Evolutionary conservation across 1,140 invertebrate genomes (phyloP), one percentile per base, ranked within the genome.

Genomic region (Musca vetustissima): DNA sequence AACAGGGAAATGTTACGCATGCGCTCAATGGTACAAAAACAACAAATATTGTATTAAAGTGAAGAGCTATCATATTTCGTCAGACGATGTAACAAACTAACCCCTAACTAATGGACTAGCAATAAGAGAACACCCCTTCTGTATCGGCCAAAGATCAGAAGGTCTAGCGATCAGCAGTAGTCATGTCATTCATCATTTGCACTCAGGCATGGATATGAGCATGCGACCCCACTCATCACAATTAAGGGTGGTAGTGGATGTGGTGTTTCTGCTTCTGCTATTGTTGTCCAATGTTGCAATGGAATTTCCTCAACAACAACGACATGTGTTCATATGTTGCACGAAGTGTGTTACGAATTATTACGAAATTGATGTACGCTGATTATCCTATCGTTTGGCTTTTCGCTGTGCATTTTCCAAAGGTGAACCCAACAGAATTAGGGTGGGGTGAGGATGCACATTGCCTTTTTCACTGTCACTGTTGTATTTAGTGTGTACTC

Each of bases 151-250:
- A 43, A 43, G 36, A 43, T 43, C 36, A 43, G 6, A 43, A 43
- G 36, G 36, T 43, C 1, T 13, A 2, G 6, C 11, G 4, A 43
- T 43, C 36, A 21, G 4, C 55, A 32, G 55, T 59, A 59, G 55
- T 28, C 15, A 59, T 59, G 55, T 59, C 55, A 59, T 59, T 59
- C 55, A 59, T 59, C 55, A 59, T 32, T 59, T 59, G 4, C n/a
- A 28, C 15, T 59, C 24, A 32, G 36, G 6, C 36, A 13, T 43
- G 36, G 36, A 9, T 9, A 13, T 43, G 36, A 4, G 36, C 36
- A 43, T 43, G 36, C 36, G 36, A 43, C 36, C 36, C 36, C 36
- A 43, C 36, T 43, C 36, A 9, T 7, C 36, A 43, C 36, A 2
- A 43, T 43, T 43, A 43, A 9, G n/a, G 49, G 24, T 59, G 25